phyloP scores from a whole-genome alignment of 53 echinoderm and acorn worm species.

The Arbacia lixula region DNA sequence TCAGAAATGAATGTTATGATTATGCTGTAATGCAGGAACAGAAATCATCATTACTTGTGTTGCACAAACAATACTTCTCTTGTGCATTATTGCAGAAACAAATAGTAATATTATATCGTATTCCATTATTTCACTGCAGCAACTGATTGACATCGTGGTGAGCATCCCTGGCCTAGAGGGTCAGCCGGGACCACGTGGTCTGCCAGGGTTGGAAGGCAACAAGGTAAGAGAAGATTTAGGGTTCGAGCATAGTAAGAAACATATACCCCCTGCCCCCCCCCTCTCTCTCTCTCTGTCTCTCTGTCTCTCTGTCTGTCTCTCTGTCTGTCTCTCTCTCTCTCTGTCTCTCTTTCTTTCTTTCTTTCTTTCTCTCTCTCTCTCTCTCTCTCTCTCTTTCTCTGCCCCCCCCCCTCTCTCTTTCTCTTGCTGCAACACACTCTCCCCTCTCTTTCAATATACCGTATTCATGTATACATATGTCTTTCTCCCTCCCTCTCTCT shows the following conservation, averaged over 20 bases:
- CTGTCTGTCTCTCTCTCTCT: neutral
- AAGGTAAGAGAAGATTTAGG: conserved; percentile 37
- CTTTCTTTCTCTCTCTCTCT: neutral
- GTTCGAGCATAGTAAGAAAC: too few relatives aligned
- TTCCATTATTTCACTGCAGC: neutral
- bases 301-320: neutral
- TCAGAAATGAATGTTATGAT: too few relatives aligned
- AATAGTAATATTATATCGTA: neutral
- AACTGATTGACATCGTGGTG: conserved; percentile 49
- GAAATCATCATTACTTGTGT: too few relatives aligned
- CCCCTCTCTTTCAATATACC: too few relatives aligned
- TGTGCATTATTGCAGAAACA: neutral
- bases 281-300: neutral
- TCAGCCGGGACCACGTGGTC: conserved; percentile 17
- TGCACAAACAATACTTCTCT: too few relatives aligned
- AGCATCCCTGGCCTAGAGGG: conserved; percentile 41
- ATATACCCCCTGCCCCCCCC: too few relatives aligned
- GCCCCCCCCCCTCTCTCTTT: neutral
- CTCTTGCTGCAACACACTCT: too few relatives aligned
- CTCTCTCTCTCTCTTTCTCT: neutral
- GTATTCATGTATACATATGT: too few relatives aligned
- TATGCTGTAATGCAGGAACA: too few relatives aligned
- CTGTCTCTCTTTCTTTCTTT: neutral
- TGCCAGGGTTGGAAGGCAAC: conserved; percentile 22
- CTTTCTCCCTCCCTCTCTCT: too few relatives aligned